A percentile compares a stretch with the other conserved stretches of the same genome.
Conservation (phyloP, 2,113 vertebrate species). For the Vulpes lagopus region DNA sequence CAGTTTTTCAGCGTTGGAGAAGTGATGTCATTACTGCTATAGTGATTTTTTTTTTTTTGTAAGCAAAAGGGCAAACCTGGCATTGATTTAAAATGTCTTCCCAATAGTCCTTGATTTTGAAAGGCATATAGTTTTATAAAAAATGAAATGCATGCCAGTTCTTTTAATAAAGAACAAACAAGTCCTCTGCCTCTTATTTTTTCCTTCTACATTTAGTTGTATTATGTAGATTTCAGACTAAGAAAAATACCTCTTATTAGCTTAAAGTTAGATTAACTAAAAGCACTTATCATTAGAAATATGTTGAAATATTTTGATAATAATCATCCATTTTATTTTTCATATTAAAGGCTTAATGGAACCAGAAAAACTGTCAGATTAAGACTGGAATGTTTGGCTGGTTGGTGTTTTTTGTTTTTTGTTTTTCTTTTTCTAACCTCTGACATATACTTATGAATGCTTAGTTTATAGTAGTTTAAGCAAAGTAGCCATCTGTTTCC, state of each 20-base stretch:
- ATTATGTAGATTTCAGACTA: background rate
- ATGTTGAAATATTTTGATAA: background rate
- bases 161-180: conserved; percentile 5
- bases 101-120: conserved; percentile 53
- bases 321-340: background rate
- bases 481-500: background rate
- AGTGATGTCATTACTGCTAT: conserved; percentile 46
- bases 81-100: conserved; percentile 58
- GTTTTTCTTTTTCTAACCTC: background rate
- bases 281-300: background rate
- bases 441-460: background rate
- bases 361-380: background rate
- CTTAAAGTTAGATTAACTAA: background rate
- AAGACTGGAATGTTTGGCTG: background rate
- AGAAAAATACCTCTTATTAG: background rate
- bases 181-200: background rate
- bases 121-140: background rate
- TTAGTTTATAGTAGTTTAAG: background rate
- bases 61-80: conserved; percentile 62
- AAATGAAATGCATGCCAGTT: background rate
- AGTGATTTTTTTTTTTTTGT: background rate
- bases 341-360: background rate
- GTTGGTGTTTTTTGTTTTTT: background rate
- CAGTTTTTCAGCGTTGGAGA: conserved; percentile 38
- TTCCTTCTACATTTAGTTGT: background rate